Evolutionary conservation across 1,140 invertebrate species (phyloP), one percentile per base, ranked within the genome.

Genomic region (Antheraea mylitta): DNA sequence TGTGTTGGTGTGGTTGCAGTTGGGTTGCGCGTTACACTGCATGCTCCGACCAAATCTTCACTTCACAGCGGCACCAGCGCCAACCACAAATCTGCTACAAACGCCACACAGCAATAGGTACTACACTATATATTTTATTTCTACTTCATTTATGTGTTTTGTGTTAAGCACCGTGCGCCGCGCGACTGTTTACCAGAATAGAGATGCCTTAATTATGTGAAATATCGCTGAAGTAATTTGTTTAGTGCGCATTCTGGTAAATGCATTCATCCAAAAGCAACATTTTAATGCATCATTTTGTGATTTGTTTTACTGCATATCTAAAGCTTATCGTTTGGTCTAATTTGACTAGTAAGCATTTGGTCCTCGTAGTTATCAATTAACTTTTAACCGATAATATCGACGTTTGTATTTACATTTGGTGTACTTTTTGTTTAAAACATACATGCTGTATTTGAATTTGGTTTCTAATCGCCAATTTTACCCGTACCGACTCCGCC

Each of bases 21-120:
- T 87, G 89, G 89, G 86, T 91, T 91, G 87, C 89, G 89, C 89
- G 87, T 91, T 89, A 90, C 89, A 89, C 89, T 91, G 89, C 89
- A 90, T 90, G 89, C 89, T 88, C 89, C 89, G 89, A 88, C 86
- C 87, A 89, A 90, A 90, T 84, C 89, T 86, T 80, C 89, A 89
- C 89, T 86, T 81, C 86, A 86, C 89, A 86, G 84, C 87, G 89
- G 86, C 87, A 82, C 87, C 89, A 82, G 85, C 87, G 86, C 81
- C 85, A 81, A 86, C 86, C 80, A 89, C 82, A 85, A 86, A 86
- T 79, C 86, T 74, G 84, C 87, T 80, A 87, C 87, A 85, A 86
- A 85, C 89, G 83, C 76, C 86, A 87, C 89, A 78, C 87, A 90
- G 76, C 82, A 91, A 91, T 91, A 91, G 89, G 89, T 91, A 91